Evolutionary conservation across 2,888 invertebrate species (phyloP).

Genomic region (Drosophila peninsularis): DNA sequence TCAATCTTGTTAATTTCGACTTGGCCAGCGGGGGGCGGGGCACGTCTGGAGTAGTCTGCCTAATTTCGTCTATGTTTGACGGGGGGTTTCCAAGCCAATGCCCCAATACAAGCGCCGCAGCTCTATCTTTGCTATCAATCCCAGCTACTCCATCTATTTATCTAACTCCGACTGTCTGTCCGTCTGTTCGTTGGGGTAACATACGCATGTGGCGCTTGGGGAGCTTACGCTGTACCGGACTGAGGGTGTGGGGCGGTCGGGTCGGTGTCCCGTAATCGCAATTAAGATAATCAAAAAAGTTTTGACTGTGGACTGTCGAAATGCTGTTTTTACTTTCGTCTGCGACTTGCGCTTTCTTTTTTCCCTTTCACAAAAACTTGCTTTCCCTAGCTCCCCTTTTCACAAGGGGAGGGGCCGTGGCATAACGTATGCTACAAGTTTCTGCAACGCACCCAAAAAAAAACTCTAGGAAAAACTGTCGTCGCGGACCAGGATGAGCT

Average conservation of each 20-base stretch:
- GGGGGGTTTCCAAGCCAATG: slow-evolving; percentile 21
- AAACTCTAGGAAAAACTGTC: slow-evolving; percentile 38
- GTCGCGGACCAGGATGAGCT: slow-evolving; percentile 34
- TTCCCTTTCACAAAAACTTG: slow-evolving; percentile 16
- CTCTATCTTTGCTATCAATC: slow-evolving; percentile 41
- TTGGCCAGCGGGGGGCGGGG: slow-evolving; percentile 8
- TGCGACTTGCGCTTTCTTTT: slow-evolving; percentile 30
- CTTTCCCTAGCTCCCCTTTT: slow-evolving; percentile 16
- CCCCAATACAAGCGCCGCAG: slow-evolving; percentile 5
- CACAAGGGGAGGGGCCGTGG: neutral
- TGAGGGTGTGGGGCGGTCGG: neutral
- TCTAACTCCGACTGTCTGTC: slow-evolving; percentile 34
- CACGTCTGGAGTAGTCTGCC: slow-evolving; percentile 39
- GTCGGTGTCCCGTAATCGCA: slow-evolving; percentile 68
- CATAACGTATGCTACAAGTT: slow-evolving; percentile 58
- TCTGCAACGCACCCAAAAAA: slow-evolving; percentile 26
- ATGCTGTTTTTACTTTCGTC: slow-evolving; percentile 69
- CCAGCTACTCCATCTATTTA: slow-evolving; percentile 54
- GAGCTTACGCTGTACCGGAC: neutral
- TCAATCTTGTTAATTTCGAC: slow-evolving; percentile 78
- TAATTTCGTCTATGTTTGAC: slow-evolving; percentile 49
- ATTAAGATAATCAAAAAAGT: slow-evolving; percentile 81
- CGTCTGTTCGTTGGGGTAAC: slow-evolving; percentile 52
- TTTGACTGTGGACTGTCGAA: slow-evolving; percentile 75
- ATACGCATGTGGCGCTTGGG: slow-evolving; percentile 63